Evolutionary conservation across 2,797 vertebrate species (phyloP).

Genomic region (Coendou prehensilis): DNA sequence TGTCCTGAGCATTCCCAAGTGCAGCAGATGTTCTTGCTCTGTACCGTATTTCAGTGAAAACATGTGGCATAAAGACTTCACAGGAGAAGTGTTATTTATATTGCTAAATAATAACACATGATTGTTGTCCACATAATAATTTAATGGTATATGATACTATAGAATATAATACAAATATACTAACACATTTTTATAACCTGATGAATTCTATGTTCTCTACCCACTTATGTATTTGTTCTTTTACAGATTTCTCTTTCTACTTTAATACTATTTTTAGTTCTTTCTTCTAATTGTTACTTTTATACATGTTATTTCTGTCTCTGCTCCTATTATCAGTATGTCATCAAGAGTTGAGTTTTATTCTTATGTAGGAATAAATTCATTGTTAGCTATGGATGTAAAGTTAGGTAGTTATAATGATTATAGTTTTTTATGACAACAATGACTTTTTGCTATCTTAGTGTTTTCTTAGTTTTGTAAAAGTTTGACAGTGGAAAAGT

Average conservation of each 20-base stretch:
- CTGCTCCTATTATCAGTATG: neutral
- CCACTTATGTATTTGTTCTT: neutral
- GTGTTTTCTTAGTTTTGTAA: neutral
- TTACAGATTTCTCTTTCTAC: neutral
- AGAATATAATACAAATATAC: neutral
- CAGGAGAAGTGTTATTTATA: neutral
- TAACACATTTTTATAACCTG: slow-evolving; percentile 16
- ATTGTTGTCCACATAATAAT: neutral
- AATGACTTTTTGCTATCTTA: neutral
- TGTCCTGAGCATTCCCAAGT: neutral
- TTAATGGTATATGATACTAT: neutral
- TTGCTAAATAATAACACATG: neutral
- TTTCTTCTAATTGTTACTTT: neutral
- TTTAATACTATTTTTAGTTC: slow-evolving; percentile 7
- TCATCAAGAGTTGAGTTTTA: slow-evolving; percentile 1
- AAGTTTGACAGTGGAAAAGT: neutral
- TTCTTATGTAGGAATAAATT: neutral
- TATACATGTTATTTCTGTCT: neutral
- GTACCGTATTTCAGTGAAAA: neutral
- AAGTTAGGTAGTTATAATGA: neutral
- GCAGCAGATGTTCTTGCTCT: neutral
- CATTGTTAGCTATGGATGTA: neutral
- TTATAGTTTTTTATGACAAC: neutral
- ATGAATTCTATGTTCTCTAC: slow-evolving; percentile 33
- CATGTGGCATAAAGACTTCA: neutral